Evolutionary conservation across 30 jellyfish, hydroid and myxozoan genomes (phyloP), one percentile per base, ranked within the genome.

Genomic region (Hydractinia symbiolongicarpus): DNA sequence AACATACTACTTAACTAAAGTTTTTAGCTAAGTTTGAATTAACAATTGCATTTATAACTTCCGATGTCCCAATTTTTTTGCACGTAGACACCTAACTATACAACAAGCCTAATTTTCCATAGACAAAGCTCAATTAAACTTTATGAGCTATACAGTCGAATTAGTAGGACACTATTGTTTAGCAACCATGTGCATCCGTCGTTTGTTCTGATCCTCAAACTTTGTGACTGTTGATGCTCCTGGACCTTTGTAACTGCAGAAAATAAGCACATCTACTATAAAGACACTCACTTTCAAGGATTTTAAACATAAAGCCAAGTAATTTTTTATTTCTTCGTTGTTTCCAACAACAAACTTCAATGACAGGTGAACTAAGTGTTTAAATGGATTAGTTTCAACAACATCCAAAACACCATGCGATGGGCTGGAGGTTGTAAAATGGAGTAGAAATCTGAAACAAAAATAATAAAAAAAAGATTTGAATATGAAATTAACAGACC

Each of bases 321-420:
- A 94, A 13, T 72, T 84, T 75, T 94, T 88, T 8, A 94, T 58
- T 21, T 94, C 96, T 50, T 87, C 96, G 75, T 88, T 93, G 17
- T 78, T 83, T 50, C 94, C 99, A 71, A 95, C 96, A 8, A 94
- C 67, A 79, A 94, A 94, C 54, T 85, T 88, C 56, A 94, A 66
- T 40, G 99, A 94, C 77, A 94, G 76, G 55, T 94, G 99, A 81
- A 88, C 90, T 7, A 94, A 89, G 66, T 88, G 96, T 73, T 94
- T 94, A 86, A 94, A 94, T 8, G 96, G 96, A 54, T 94, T 94
- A 19, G 96, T 94, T 54, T 94, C 99, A 3, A 94, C 95, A 58
- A 94, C 69, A 19, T 94, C 99, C 79, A 94, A 64, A 84, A 17
- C 44, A 50, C 95, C 70, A 9, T 72, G 88, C 1, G 89, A 62